A percentile compares a stretch with the other conserved stretches of the same genome.
Conservation (phyloP, 1,140 invertebrate genomes). For the Drosophila arawakana region DNA sequence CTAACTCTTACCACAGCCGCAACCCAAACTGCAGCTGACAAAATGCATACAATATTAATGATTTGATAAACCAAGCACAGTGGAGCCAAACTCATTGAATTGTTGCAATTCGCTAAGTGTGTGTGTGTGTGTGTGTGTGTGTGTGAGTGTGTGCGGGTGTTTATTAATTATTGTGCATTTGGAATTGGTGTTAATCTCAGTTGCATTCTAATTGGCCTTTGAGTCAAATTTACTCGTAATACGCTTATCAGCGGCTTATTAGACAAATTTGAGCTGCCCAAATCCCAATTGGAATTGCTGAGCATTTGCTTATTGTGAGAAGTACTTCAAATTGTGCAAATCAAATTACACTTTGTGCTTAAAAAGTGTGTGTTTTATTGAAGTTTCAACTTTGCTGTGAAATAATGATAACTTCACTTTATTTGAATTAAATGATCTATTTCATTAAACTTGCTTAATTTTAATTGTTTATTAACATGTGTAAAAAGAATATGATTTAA, state of each 20-base stretch:
- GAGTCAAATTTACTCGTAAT: slow-evolving; percentile 9
- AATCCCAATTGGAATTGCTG: neutral
- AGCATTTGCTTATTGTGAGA: neutral
- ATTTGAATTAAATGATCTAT: too few relatives aligned
- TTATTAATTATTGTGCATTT: slow-evolving; percentile 16
- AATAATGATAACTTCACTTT: too few relatives aligned
- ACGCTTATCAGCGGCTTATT: slow-evolving; percentile 14
- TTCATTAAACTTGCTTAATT: too few relatives aligned
- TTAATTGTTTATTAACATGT: too few relatives aligned
- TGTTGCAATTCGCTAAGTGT: too few relatives aligned
- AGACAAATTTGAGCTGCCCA: neutral
- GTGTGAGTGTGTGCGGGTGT: neutral
- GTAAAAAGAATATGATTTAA: too few relatives aligned
- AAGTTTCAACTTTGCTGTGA: too few relatives aligned
- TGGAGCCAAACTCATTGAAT: neutral
- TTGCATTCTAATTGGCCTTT: slow-evolving; percentile 20
- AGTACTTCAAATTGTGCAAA: too few relatives aligned
- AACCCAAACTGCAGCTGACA: slow-evolving; percentile 1
- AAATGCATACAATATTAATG: slow-evolving; percentile 31
- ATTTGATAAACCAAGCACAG: slow-evolving; percentile 16
- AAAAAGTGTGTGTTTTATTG: too few relatives aligned
- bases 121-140: neutral
- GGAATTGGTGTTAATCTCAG: slow-evolving; percentile 22
- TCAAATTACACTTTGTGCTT: too few relatives aligned
- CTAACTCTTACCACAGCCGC: neutral